phyloP scores from a whole-genome alignment of 2,797 vertebrate species.

The Parauchenoglanis punctatus region DNA sequence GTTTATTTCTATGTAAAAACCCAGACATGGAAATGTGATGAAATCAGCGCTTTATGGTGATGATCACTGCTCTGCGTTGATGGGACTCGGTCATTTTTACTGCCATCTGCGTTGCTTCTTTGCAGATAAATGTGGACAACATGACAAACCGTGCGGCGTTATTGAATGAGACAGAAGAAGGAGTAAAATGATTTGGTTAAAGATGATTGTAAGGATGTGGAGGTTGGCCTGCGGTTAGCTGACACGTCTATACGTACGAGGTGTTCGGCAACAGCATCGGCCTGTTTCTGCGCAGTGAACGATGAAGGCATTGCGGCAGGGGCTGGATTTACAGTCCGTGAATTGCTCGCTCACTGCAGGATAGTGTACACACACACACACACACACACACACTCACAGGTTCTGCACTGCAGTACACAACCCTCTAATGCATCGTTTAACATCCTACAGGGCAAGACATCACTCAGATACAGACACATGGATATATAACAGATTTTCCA shows the following conservation, averaged over 20 bases:
- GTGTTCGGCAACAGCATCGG: not conserved
- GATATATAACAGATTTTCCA: not conserved
- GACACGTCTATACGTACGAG: not conserved
- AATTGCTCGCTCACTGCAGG: constrained; percentile 28
- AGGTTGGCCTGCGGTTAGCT: not conserved
- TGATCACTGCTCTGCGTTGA: not conserved
- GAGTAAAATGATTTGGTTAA: not conserved
- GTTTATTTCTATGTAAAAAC: not conserved
- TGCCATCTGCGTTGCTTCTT: not conserved
- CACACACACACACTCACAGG: constrained; percentile 17
- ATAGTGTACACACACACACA: not conserved
- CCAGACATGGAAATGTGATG: not conserved
- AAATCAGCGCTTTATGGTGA: not conserved
- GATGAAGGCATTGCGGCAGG: not conserved
- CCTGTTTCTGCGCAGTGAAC: not conserved
- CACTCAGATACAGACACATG: not conserved
- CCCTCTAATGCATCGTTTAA: not conserved
- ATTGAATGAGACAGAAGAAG: too few relatives aligned
- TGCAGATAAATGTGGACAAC: not conserved
- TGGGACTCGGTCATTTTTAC: not conserved
- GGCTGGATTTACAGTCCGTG: constrained; percentile 18
- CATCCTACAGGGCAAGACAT: not conserved
- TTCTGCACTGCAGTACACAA: constrained; percentile 13
- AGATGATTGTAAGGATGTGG: not conserved
- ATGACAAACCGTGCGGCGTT: not conserved